Percentiles rank a stretch among this genome's conserved stretches.
Evolutionary conservation across 1,140 invertebrate genomes (phyloP).

Genomic region (Drepana arcuata): DNA sequence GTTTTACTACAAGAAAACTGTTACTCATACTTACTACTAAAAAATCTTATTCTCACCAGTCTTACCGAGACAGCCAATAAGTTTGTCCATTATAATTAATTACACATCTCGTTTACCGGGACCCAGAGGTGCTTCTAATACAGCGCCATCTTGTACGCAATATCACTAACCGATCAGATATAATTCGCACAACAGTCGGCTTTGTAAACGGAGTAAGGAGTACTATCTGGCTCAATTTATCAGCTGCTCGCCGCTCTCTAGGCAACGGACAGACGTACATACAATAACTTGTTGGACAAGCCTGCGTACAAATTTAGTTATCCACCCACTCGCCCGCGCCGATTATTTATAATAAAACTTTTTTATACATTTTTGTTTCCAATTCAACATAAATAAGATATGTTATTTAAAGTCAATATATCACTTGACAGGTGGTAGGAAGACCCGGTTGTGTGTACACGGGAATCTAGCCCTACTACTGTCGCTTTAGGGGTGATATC

Average conservation of each 20-base stretch:
- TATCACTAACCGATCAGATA: too few species aligned
- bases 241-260: conserved; percentile 29
- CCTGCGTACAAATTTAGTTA: conserved; percentile 60
- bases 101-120: too few species aligned
- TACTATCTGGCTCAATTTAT: conserved; percentile 51
- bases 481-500: conserved; percentile 20
- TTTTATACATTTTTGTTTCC: conserved; percentile 65
- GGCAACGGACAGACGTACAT: conserved; percentile 20
- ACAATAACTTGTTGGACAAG: conserved; percentile 55
- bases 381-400: conserved; percentile 71
- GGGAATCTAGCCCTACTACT: conserved; percentile 28
- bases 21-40: too few species aligned
- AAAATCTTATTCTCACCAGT: too few species aligned
- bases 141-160: too few species aligned
- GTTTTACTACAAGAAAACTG: too few species aligned
- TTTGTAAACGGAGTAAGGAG: conserved; percentile 36
- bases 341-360: conserved; percentile 63
- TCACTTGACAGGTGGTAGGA: conserved; percentile 70
- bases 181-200: conserved; percentile 18
- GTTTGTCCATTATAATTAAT: too few species aligned
- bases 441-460: conserved; percentile 11
- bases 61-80: too few species aligned
- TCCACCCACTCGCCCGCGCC: conserved; percentile 48
- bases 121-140: too few species aligned
- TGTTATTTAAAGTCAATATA: conserved; percentile 70